These are phyloP conservation scores for Spermophilus dauricus DNA, from an alignment of 2,113 vertebrate genomes.

Conservation along the genomic window DNA sequence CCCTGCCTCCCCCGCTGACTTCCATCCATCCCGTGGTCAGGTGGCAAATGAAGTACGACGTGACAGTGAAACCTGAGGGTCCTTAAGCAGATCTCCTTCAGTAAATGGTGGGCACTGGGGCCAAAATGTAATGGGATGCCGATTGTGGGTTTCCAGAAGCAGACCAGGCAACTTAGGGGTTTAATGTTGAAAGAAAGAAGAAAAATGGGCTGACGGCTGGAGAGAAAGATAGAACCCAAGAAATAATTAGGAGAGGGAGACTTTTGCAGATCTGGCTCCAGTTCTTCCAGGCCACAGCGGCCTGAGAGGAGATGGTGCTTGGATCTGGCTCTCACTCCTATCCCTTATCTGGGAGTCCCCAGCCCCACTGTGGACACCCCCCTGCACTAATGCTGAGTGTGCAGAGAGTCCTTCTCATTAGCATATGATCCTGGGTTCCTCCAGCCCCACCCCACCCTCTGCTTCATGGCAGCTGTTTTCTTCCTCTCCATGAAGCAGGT, in stretches of 20 bases:
- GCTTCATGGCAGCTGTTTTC: not conserved
- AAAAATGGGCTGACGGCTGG: not conserved
- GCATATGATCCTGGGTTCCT: not conserved
- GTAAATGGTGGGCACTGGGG: not conserved
- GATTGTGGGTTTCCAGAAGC: conserved; percentile 34
- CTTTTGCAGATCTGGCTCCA: not conserved
- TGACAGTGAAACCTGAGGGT: not conserved
- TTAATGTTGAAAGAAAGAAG: conserved; percentile 18
- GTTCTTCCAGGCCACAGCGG: not conserved
- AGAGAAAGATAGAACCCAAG: not conserved
- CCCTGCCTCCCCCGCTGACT: not conserved
- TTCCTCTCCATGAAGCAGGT: not conserved
- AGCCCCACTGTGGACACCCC: not conserved
- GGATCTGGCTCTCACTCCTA: not conserved
- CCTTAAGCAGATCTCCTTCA: not conserved
- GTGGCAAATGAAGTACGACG: not conserved
- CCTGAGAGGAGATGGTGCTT: not conserved
- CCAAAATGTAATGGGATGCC: not conserved
- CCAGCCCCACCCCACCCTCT: too few species aligned
- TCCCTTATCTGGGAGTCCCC: not conserved
- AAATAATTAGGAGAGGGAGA: not conserved
- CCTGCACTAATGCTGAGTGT: not conserved
- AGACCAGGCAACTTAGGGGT: not conserved
- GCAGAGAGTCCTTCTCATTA: not conserved
- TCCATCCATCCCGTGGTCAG: not conserved